phyloP scores from a whole-genome alignment of 2,113 vertebrate genomes.

The Tragelaphus scriptus region DNA sequence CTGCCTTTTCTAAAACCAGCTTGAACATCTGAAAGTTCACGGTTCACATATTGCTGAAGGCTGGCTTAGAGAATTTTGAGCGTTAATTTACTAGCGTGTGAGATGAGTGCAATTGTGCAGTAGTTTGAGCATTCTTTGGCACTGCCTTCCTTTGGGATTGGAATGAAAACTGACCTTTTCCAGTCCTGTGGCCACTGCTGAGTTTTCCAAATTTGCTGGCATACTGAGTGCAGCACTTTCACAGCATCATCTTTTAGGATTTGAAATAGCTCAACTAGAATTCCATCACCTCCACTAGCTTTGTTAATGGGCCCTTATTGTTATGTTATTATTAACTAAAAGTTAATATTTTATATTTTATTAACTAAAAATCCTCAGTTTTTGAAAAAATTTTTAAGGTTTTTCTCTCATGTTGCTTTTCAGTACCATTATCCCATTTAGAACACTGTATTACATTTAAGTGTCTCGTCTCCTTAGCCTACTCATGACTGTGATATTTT shows the following conservation, averaged over 20 bases:
- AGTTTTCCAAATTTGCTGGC: neutral
- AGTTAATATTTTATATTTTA: neutral
- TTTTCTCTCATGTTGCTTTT: neutral
- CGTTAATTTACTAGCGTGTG: neutral
- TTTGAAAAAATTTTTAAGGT: neutral
- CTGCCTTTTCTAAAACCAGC: neutral
- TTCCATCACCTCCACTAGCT: neutral
- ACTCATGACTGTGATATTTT: neutral
- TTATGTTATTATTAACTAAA: neutral
- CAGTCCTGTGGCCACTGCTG: neutral
- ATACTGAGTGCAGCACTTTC: neutral
- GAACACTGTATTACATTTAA: neutral
- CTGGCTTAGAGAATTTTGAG: neutral
- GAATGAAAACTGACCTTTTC: neutral
- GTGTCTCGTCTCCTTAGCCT: neutral
- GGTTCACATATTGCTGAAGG: rapidly evolving
- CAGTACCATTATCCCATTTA: neutral
- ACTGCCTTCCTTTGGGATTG: neutral
- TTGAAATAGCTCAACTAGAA: neutral
- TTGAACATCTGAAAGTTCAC: neutral
- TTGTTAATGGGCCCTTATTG: neutral
- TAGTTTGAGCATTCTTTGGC: neutral
- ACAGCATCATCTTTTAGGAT: neutral
- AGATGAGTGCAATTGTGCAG: rapidly evolving
- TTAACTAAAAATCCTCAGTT: neutral